Base-by-base conservation (phyloP, 2,888 invertebrate genomes). In the Rhimphoctona megacephalus region DNA sequence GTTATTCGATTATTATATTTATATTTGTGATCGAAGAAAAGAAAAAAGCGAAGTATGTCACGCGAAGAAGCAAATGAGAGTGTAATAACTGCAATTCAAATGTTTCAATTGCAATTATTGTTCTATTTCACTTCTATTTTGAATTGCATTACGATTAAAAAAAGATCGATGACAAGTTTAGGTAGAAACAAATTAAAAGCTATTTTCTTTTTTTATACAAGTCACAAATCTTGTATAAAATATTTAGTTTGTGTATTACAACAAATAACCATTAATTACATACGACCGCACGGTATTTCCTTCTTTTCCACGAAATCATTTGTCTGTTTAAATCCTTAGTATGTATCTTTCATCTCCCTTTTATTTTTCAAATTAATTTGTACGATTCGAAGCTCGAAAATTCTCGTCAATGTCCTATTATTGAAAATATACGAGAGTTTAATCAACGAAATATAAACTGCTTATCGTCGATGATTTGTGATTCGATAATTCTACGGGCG, bases 121-220 rank as follows among this genome's bases (percentile, higher is more conserved):
- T 64, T 8, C 22, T 7, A 46, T 67, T 73, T 74, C 39, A 73
- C 39, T 49, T 67, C 57, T 74, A 46, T 69, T 81, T 57, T 61
- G 33, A 52, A 19, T 17, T 85, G 74, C 82, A 66, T 85, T 80
- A 17, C 74, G 19, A 25, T 30, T 46, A 33, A 61, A 39, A 25
- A 69, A 39, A 36, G 66, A 73, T 81, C 70, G 54, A 64, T 74
- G 64, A 54, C 81, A 78, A 81, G 78, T 84, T 85, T 88, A 88
- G 87, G 72, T 88, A 83, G 85, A 77, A 88, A 89, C 79, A 74
- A 83, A 89, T 85, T 87, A 61, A 43, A 70, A 61, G 69, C 69
- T 74, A 81, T 81, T 85, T 72, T 77, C 61, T 49, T 61, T 43
- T 66, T 72, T 25, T 74, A 46, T 77, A 72, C 78, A 36, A 57